phyloP scores from a whole-genome alignment of 2,888 invertebrate genomes.

The Helobdella robusta region DNA sequence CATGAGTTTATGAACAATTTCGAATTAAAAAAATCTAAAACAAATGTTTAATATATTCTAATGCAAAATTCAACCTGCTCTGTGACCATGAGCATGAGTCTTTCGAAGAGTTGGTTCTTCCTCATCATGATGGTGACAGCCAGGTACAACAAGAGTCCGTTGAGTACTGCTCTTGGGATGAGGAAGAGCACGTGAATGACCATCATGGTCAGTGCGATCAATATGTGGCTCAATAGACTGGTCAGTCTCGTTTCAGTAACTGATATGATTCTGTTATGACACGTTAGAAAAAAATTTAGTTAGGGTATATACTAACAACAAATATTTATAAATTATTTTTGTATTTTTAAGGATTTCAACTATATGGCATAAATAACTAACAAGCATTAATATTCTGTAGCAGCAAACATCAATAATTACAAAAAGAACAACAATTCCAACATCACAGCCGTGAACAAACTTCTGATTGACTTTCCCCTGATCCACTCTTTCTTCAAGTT shows the following conservation, averaged over 20 bases:
- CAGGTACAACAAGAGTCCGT: conserved; percentile 17
- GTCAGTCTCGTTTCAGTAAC: conserved; percentile 19
- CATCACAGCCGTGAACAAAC: conserved; percentile 43
- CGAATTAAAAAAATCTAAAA: too few species aligned
- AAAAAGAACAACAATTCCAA: background rate
- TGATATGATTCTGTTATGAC: conserved; percentile 15
- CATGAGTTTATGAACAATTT: background rate
- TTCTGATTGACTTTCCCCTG: conserved; percentile 58
- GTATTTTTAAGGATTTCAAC: too few species aligned
- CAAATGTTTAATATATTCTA: background rate
- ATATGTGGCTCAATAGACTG: conserved; percentile 11
- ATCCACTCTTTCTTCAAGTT: conserved; percentile 57
- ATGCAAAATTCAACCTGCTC: conserved; percentile 10
- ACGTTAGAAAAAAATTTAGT: too few species aligned
- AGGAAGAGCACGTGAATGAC: conserved; percentile 7
- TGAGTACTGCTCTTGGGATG: conserved; percentile 16
- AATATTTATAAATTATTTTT: too few species aligned
- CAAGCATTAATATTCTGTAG: background rate
- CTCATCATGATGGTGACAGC: conserved; percentile 18
- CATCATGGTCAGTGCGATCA: conserved; percentile 14
- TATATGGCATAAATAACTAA: too few species aligned
- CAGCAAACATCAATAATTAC: background rate
- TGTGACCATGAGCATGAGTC: conserved; percentile 19
- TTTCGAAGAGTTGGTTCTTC: conserved; percentile 24
- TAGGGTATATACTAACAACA: too few species aligned